Conservation (phyloP, 1,140 invertebrate genomes). For the Monomorium pharaonis region DNA sequence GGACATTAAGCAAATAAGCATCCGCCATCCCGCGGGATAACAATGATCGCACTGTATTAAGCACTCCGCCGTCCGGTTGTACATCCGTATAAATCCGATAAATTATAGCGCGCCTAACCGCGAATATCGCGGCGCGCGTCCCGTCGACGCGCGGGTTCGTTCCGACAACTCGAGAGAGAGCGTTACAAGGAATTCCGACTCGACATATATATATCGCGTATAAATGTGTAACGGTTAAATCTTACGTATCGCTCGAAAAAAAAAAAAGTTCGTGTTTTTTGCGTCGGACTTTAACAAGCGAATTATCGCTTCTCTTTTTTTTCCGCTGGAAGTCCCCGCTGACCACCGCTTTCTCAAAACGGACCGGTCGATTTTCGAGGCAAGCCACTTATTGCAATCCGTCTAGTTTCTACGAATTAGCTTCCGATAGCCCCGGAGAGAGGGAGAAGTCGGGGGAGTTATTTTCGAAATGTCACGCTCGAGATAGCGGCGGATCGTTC, state of each 20-base stretch:
- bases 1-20: conserved; percentile 58
- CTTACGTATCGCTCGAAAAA: too few species aligned
- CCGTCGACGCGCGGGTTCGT: neutral
- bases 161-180: neutral
- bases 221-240: neutral
- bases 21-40: conserved; percentile 50
- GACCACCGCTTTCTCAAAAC: conserved; percentile 13
- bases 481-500: conserved; percentile 2
- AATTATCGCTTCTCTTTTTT: too few species aligned
- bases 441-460: neutral
- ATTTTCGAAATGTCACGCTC: neutral
- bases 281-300: neutral
- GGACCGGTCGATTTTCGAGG: neutral
- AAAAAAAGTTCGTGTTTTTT: neutral
- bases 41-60: conserved; percentile 59
- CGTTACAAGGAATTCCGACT: neutral
- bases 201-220: neutral
- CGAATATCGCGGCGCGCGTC: conserved; percentile 5
- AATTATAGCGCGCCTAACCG: conserved; percentile 26
- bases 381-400: neutral
- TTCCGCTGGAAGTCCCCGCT: too few species aligned
- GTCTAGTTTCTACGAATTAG: neutral
- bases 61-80: conserved; percentile 37
- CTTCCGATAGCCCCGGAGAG: neutral
- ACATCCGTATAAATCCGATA: conserved; percentile 27